phyloP scores from a whole-genome alignment of 2,113 vertebrate genomes.

The Tiliqua scincoides region DNA sequence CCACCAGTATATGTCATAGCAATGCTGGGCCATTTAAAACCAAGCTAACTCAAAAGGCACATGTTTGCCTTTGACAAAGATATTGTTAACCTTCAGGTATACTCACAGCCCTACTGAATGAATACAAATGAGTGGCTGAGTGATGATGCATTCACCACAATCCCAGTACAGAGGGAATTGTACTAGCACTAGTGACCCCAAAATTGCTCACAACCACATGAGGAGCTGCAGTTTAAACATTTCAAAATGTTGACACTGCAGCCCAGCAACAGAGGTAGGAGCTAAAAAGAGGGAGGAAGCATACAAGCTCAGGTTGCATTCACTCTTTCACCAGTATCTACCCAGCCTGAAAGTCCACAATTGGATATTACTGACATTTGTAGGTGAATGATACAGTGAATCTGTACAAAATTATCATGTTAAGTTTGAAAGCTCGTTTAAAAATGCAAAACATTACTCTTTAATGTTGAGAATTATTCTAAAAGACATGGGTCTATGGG shows the following conservation, averaged over 20 bases:
- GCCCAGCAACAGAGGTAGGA: too few species aligned
- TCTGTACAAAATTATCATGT: neutral
- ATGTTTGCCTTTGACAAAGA: too few species aligned
- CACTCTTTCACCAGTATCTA: neutral
- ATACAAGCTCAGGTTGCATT: too few species aligned
- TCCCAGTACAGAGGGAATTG: neutral
- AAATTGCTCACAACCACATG: too few species aligned
- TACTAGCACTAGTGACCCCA: neutral
- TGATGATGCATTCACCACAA: neutral
- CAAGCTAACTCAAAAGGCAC: neutral
- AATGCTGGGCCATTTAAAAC: slow-evolving; percentile 22
- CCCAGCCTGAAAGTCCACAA: neutral
- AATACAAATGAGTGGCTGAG: neutral
- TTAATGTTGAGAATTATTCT: neutral
- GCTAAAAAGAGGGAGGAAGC: neutral
- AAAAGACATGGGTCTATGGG: neutral
- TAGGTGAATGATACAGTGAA: neutral
- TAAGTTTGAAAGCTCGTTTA: neutral
- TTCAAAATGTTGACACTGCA: too few species aligned
- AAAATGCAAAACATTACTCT: neutral
- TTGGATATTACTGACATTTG: neutral
- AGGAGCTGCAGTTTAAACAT: too few species aligned
- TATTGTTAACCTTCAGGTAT: neutral
- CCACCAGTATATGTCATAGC: neutral
- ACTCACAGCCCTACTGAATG: neutral